A percentile compares a stretch with the other conserved stretches of the same genome.
These are phyloP conservation scores for Crotophaga sulcirostris DNA, from an alignment of 2,113 vertebrate genomes.

Conservation along the genomic window DNA sequence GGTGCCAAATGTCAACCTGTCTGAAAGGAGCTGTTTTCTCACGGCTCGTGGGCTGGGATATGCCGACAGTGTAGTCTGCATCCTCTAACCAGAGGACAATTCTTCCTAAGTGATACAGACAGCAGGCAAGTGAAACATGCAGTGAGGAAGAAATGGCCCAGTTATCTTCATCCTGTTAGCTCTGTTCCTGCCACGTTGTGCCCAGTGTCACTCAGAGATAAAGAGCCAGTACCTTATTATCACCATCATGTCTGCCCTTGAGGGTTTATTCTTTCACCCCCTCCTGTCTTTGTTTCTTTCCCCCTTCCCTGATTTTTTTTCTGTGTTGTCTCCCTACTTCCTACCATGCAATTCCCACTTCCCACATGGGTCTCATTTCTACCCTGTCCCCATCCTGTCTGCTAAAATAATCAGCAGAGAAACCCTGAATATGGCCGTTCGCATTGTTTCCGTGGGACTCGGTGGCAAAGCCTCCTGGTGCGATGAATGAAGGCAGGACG, in stretches of 20 bases:
- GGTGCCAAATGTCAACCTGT: neutral
- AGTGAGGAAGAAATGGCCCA: constrained; percentile 32
- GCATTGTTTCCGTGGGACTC: constrained; percentile 58
- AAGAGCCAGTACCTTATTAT: constrained; percentile 52
- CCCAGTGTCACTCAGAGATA: constrained; percentile 47
- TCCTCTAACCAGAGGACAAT: constrained; percentile 3
- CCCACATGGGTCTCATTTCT: constrained; percentile 59
- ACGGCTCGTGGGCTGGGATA: neutral
- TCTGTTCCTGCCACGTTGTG: constrained; percentile 8
- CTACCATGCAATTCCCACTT: constrained; percentile 67
- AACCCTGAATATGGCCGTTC: constrained; percentile 53
- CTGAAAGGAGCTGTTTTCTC: neutral
- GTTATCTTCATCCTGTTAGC: constrained; percentile 67
- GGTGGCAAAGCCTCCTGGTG: constrained; percentile 35
- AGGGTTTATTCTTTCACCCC: constrained; percentile 51
- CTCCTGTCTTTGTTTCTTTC: constrained; percentile 65
- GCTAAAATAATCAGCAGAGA: constrained; percentile 68
- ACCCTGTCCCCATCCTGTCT: constrained; percentile 66
- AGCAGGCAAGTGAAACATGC: neutral
- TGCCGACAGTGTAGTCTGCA: neutral
- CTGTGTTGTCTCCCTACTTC: constrained; percentile 64
- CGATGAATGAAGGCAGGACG: constrained; percentile 69
- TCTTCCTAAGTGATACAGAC: neutral
- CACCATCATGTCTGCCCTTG: constrained; percentile 56
- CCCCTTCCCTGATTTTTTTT: constrained; percentile 43